Evolutionary conservation across 2,113 vertebrate species (phyloP), one percentile per base, ranked within the genome.

Genomic region (Speoplatyrhinus poulsoni): DNA sequence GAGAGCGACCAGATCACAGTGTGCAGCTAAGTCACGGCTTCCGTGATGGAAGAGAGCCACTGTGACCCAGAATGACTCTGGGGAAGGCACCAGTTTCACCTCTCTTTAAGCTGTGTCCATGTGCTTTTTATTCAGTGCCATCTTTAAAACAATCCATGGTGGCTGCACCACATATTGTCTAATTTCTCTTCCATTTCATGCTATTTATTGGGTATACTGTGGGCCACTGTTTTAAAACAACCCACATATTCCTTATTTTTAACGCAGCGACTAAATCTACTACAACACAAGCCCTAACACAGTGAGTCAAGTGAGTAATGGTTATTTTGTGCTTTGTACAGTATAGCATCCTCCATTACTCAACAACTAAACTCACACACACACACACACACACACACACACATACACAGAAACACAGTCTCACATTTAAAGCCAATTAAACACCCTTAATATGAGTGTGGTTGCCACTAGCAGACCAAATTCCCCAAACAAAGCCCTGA

Each of bases 391-490:
- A 65, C 32, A 11, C 26, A 63, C 58, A 81, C 55, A 61, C 49
- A 53, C 52, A 53, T 6, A 13, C 2, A 19, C 26, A 26, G 26
- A 26, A 26, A 26, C 26, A 26, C 26, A 26, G 26, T 26, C 26
- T 26, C 26, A 26, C 26, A 26, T 72, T 74, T 64, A 75, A 75
- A 72, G 77, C 56, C 70, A 84, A 83, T 83, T 81, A 85, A 74
- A 72, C 32, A 10, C 52, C 65, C 41, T 52, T 46, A 73, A 62
- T 61, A 65, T 75, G 13, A 59, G 36, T 46, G 62, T 75, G 53
- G 41, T 65, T 3, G 12, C 62, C 12, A 54, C 66, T 60, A 64
- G 66, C 70, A 59, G 70, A 73, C 69, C 46, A 60, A 71, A 65
- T 12, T 62, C 65, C 48, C 32, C 64, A 68, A 82, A 67, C 26